Conservation (phyloP, 1,140 invertebrate genomes). For the Cardiocondyla obscurior region DNA sequence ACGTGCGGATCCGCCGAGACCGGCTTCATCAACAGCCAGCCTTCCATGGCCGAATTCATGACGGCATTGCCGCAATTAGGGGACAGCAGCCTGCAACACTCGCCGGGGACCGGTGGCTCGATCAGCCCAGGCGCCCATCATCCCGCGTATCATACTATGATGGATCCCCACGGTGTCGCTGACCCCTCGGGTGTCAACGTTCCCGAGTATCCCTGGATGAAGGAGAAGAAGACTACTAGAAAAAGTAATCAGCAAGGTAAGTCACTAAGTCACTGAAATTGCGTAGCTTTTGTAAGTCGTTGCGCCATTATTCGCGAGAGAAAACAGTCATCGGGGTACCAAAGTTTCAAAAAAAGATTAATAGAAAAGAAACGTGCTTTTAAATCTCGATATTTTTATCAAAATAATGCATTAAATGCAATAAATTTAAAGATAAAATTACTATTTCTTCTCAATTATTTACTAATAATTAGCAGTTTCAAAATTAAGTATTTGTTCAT, state of each 20-base stretch:
- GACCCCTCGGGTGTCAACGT: slow-evolving; percentile 89
- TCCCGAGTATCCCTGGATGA: slow-evolving; percentile 98
- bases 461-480: neutral
- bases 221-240: slow-evolving; percentile 97
- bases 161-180: slow-evolving; percentile 86
- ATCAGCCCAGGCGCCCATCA: slow-evolving; percentile 86
- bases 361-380: neutral
- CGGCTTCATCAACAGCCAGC: slow-evolving; percentile 96
- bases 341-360: too few relatives aligned
- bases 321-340: neutral
- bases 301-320: neutral
- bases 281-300: neutral
- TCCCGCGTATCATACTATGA: slow-evolving; percentile 82
- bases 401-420: neutral
- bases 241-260: slow-evolving; percentile 95
- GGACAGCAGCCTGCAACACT: slow-evolving; percentile 85
- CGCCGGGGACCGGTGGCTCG: slow-evolving; percentile 84
- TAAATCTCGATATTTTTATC: neutral
- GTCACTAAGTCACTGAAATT: neutral
- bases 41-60: slow-evolving; percentile 97
- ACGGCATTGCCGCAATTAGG: slow-evolving; percentile 90
- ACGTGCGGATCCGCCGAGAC: slow-evolving; percentile 87
- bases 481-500: neutral
- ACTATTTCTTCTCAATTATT: neutral
- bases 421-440: neutral